phyloP scores from a whole-genome alignment of 2,113 vertebrate species.

The Indri indri region DNA sequence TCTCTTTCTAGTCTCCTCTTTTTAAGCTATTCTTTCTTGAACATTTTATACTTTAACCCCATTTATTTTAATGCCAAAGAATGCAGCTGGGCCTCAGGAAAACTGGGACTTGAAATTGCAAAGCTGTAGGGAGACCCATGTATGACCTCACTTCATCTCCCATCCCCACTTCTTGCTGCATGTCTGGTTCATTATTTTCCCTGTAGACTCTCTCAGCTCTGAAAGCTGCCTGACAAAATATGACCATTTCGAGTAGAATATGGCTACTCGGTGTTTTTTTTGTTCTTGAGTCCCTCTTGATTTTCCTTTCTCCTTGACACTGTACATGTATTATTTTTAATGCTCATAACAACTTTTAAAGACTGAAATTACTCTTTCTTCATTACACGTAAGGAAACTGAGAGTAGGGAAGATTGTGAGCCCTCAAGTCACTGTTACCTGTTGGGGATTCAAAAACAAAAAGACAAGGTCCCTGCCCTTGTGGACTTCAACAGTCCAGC shows the following conservation, averaged over 20 bases:
- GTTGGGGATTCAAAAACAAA: background rate
- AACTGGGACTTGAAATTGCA: background rate
- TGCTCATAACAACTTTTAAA: background rate
- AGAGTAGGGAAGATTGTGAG: background rate
- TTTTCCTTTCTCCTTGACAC: background rate
- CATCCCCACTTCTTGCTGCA: background rate
- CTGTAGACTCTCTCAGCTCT: background rate
- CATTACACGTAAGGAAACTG: background rate
- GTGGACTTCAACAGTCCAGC: background rate
- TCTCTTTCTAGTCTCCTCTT: background rate
- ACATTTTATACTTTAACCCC: background rate
- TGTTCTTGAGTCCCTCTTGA: background rate
- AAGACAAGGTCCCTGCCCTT: background rate
- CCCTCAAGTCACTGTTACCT: background rate
- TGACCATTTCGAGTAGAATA: background rate
- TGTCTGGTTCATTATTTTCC: background rate
- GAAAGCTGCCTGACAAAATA: background rate
- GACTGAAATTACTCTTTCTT: background rate
- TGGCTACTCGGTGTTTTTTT: background rate
- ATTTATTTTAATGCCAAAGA: background rate
- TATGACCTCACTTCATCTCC: background rate
- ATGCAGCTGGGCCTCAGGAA: background rate
- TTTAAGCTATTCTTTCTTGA: background rate
- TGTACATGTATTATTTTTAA: background rate
- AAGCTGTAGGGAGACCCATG: background rate